Conservation (phyloP, 1,140 invertebrate genomes). For the Ips typographus region DNA sequence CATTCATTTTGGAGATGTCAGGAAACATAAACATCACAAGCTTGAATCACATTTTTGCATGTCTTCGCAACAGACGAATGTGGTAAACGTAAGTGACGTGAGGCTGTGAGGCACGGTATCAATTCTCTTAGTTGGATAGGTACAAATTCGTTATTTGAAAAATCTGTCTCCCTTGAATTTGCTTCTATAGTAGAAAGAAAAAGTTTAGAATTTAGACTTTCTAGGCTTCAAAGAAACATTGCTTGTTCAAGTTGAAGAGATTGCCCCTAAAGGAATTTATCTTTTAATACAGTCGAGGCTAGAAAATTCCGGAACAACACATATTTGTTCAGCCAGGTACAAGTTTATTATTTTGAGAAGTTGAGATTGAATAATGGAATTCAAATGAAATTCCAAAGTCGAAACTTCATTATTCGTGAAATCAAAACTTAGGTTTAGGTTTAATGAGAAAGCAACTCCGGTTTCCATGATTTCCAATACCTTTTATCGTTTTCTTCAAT, state of each 20-base stretch:
- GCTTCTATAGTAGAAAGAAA: too few relatives aligned
- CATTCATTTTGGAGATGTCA: slow-evolving; percentile 16
- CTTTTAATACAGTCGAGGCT: neutral
- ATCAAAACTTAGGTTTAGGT: neutral
- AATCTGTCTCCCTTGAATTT: too few relatives aligned
- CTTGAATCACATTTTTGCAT: slow-evolving; percentile 14
- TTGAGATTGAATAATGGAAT: too few relatives aligned
- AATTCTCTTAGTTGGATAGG: neutral
- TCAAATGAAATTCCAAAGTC: too few relatives aligned
- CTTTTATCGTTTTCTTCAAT: slow-evolving; percentile 18
- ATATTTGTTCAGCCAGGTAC: too few relatives aligned
- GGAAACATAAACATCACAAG: slow-evolving; percentile 12
- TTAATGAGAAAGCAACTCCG: slow-evolving; percentile 7
- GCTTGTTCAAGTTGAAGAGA: neutral
- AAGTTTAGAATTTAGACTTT: too few relatives aligned
- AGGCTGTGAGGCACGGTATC: neutral
- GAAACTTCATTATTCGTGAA: too few relatives aligned
- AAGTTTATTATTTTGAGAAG: too few relatives aligned
- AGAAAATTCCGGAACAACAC: too few relatives aligned
- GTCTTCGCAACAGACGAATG: slow-evolving; percentile 5
- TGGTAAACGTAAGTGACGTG: slow-evolving; percentile 4
- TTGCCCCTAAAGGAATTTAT: slow-evolving; percentile 6
- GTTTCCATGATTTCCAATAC: slow-evolving; percentile 10
- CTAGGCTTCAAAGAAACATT: neutral
- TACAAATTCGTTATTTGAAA: too few relatives aligned